Evolutionary conservation across 2,113 vertebrate genomes (phyloP), one percentile per base, ranked within the genome.

Genomic region (Panthera leo): DNA sequence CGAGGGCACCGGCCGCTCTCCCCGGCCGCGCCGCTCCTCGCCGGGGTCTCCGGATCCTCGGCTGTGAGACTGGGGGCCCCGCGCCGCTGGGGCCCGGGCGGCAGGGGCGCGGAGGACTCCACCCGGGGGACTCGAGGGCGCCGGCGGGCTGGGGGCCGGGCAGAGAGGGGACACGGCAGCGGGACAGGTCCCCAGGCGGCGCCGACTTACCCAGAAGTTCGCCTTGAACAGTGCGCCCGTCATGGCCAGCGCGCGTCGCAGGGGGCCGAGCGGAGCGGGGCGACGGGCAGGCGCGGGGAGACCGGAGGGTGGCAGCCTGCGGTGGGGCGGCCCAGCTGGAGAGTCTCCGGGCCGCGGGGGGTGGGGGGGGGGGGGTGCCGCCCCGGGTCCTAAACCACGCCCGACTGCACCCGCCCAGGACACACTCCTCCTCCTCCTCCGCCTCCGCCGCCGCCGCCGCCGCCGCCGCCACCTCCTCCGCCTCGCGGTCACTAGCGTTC

Each of bases 161-260:
- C 25, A 25, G 42, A 68, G 58, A 70, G 11, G 51, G 73, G 7
- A 31, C 75, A 1, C 25, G 23, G 55, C 63, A 6, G 9, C 36
- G 16, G 3, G 53, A 75, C 36, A 27, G 23, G 71, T 42, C 39
- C 42, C 73, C 42, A 7, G 25, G 10, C 18, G 51, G 51, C 48
- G 19, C 65, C 3, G 27, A 93, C 98, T 99, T 95, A 99, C 99
- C 99, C 99, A 99, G 96, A 99, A 99, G 98, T 99, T 99, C 89
- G 99, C 99, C 91, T 99, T 99, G 95, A 99, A 99, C 92, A 99
- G 98, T 0, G 99, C 97, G 82, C 99, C 98, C 96, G 98, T 99
- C 99, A 99, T 99, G 8, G 73, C 98, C 91, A 70, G 84, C 51
- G 36, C 23, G n/a, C 31, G 39, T 7, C 1, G 25, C 48, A 39